phyloP scores from a whole-genome alignment of 2,113 vertebrate genomes.

The Gopherus evgoodei region DNA sequence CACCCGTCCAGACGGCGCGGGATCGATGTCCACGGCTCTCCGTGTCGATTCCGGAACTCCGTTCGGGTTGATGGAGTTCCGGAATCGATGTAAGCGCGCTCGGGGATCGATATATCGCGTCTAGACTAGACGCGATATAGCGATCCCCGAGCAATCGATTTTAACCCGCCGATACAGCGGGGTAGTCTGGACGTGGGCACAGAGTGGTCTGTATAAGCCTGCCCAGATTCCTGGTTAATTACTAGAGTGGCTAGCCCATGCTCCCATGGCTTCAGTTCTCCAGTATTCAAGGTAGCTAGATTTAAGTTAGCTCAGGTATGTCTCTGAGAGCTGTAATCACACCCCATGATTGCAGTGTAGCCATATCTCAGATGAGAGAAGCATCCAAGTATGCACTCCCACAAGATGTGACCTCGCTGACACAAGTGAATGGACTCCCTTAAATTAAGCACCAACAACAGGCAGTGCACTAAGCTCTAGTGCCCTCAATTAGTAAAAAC shows the following conservation, averaged over 20 bases:
- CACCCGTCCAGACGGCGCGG: no score
- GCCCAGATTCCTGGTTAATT: neutral
- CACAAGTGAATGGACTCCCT: neutral
- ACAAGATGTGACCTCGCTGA: neutral
- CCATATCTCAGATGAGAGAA: neutral
- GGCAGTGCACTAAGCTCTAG: neutral
- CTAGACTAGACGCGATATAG: no score
- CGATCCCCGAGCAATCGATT: no score
- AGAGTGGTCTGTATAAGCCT: neutral
- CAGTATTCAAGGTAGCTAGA: neutral
- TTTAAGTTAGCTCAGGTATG: neutral
- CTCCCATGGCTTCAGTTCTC: neutral
- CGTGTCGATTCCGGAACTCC: no score
- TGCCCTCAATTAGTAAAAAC: no score
- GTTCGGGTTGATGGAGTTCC: no score
- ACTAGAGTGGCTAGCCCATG: neutral
- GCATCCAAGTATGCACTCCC: neutral
- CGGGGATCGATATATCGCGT: no score
- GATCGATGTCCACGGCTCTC: no score
- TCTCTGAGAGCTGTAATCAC: neutral
- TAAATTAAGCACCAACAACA: neutral
- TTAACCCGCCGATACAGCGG: no score
- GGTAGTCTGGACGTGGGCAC: no score
- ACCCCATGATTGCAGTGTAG: neutral
- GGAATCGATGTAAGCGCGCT: no score